Percentiles rank a stretch among this genome's conserved stretches.
Evolutionary conservation across 2,888 invertebrate species (phyloP).

Genomic region (Diachrysia chrysitis): DNA sequence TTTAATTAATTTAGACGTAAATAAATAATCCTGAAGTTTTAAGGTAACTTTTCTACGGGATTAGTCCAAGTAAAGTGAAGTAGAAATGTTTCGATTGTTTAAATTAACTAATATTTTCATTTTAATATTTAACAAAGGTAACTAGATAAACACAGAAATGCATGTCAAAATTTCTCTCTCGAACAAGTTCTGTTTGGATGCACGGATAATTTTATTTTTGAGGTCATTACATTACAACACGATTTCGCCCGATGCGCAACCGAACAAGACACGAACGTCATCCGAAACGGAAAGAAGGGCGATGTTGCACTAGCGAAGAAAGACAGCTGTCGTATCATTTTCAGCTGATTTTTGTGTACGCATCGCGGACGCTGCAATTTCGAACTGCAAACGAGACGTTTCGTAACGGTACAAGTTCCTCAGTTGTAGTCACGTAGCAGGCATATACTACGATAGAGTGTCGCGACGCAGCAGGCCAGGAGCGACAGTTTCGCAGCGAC

Average conservation of each 20-base stretch:
- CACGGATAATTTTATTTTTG: constrained; percentile 70
- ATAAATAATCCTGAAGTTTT: neutral
- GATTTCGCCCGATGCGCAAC: constrained; percentile 75
- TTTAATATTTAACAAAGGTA: neutral
- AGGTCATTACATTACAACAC: constrained; percentile 76
- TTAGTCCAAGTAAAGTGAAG: neutral
- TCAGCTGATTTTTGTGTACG: constrained; percentile 90
- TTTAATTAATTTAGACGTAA: neutral
- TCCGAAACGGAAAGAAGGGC: constrained; percentile 72
- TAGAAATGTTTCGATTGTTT: neutral
- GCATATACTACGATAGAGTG: constrained; percentile 35
- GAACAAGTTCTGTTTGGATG: constrained; percentile 33
- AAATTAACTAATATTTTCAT: neutral
- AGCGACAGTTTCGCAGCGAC: constrained; percentile 64
- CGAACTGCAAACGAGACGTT: constrained; percentile 59
- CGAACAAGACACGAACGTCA: constrained; percentile 80
- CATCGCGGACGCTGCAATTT: constrained; percentile 66
- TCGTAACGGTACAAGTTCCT: constrained; percentile 54
- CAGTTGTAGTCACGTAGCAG: constrained; percentile 38
- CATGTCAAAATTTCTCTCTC: constrained; percentile 10
- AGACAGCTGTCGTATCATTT: constrained; percentile 89
- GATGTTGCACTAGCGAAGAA: constrained; percentile 73
- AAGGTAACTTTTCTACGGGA: neutral
- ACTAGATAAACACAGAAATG: neutral
- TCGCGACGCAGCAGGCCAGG: constrained; percentile 45